Evolutionary conservation across 1,140 invertebrate species (phyloP).

Genomic region (Idris sp.): DNA sequence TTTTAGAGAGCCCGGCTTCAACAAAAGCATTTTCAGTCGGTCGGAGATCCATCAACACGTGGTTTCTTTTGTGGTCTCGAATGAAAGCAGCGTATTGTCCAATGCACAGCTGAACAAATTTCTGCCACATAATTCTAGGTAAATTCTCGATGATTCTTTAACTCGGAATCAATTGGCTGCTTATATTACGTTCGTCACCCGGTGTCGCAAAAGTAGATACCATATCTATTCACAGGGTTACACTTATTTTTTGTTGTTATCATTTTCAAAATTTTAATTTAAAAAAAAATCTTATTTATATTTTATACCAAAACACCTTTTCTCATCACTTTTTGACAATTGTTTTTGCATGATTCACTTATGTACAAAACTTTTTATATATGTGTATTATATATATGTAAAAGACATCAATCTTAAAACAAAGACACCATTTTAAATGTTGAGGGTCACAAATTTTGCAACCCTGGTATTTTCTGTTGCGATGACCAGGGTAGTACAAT

Average conservation of each 20-base stretch:
- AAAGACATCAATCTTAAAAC: too few species aligned
- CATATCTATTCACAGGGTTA: slow-evolving; percentile 37
- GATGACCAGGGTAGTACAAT: slow-evolving; percentile 29
- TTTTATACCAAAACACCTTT: too few species aligned
- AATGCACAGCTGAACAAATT: slow-evolving; percentile 60
- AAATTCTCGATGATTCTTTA: slow-evolving; percentile 65
- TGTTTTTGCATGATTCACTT: slow-evolving; percentile 13
- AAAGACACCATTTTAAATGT: too few species aligned
- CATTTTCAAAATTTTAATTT: too few species aligned
- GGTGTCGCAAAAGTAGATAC: slow-evolving; percentile 42
- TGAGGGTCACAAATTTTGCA: slow-evolving; percentile 4
- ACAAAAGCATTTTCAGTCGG: slow-evolving; percentile 68
- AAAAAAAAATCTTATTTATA: too few species aligned
- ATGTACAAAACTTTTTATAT: too few species aligned
- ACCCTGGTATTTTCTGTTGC: slow-evolving; percentile 44
- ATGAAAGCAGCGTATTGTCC: slow-evolving; percentile 66
- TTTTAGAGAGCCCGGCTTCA: slow-evolving; percentile 49
- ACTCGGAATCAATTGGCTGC: slow-evolving; percentile 55
- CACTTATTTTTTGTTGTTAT: slow-evolving; percentile 23
- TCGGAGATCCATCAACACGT: slow-evolving; percentile 68
- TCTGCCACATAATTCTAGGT: slow-evolving; percentile 64
- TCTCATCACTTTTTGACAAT: too few species aligned
- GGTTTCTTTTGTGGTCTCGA: slow-evolving; percentile 68
- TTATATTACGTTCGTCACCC: slow-evolving; percentile 39
- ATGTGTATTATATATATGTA: too few species aligned